Evolutionary conservation across 2,113 vertebrate species (phyloP).

Genomic region (Pseudopodoces humilis): DNA sequence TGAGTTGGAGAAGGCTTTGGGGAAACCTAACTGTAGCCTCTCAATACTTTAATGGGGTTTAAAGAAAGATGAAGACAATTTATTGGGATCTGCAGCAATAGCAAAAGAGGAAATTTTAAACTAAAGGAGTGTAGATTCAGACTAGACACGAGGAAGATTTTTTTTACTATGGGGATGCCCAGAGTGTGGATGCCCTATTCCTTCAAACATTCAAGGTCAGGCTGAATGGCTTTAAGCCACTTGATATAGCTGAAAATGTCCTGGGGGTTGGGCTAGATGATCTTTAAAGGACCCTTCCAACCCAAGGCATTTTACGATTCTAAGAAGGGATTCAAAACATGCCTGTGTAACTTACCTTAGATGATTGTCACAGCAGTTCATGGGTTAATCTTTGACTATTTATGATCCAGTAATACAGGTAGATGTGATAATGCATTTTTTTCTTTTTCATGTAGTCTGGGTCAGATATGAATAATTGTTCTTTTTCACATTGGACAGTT

Average conservation of each 20-base stretch:
- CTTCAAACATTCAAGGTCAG: not conserved
- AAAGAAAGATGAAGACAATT: not conserved
- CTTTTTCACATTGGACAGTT: not conserved
- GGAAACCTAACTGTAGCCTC: not conserved
- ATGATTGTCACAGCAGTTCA: not conserved
- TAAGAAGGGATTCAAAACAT: not conserved
- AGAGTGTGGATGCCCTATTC: too few relatives aligned
- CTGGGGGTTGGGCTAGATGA: not conserved
- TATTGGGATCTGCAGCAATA: not conserved
- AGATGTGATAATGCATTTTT: not conserved
- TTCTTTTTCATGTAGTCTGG: not conserved
- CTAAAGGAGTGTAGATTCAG: not conserved
- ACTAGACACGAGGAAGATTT: not conserved
- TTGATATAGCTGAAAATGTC: not conserved
- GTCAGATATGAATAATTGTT: not conserved
- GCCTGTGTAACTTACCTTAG: not conserved
- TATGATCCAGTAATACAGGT: not conserved
- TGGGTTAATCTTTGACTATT: not conserved
- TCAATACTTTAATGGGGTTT: not conserved
- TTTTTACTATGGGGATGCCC: rapidly evolving
- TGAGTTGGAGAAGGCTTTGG: not conserved
- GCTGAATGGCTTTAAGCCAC: rapidly evolving
- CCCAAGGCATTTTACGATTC: not conserved
- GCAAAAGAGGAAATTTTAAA: not conserved
- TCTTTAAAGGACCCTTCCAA: not conserved